These are phyloP conservation scores for Standfussiana lucernea DNA, from an alignment of 2,888 invertebrate genomes.

Conservation along the genomic window DNA sequence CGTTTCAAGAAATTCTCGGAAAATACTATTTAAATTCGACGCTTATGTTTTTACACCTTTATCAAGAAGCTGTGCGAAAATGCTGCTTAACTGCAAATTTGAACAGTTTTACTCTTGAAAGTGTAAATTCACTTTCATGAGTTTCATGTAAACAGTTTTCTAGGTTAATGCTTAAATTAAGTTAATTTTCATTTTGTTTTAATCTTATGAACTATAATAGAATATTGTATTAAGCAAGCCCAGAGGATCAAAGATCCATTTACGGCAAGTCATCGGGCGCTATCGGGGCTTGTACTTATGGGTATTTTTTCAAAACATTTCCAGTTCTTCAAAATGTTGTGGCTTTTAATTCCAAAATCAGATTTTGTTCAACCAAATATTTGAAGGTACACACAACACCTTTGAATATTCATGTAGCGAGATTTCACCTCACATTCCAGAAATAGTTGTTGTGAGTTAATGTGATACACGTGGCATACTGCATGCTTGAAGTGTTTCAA, in stretches of 20 bases:
- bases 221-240: not conserved
- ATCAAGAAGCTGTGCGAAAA: conserved; percentile 26
- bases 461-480: not conserved
- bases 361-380: not conserved
- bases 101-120: not conserved
- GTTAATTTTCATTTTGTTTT: not conserved
- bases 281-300: too few species aligned
- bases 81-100: conserved; percentile 11
- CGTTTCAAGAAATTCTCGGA: conserved; percentile 26
- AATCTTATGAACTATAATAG: not conserved
- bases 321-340: too few species aligned
- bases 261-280: too few species aligned
- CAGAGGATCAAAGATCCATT: too few species aligned
- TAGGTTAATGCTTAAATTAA: too few species aligned
- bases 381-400: not conserved
- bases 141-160: too few species aligned
- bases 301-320: too few species aligned
- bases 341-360: too few species aligned
- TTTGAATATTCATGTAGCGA: not conserved
- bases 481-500: conserved; percentile 41
- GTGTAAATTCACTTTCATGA: not conserved
- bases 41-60: too few species aligned
- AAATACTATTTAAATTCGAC: conserved; percentile 12
- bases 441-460: conserved; percentile 18
- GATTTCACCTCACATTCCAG: conserved; percentile 8